A percentile compares a stretch with the other conserved stretches of the same genome.
Evolutionary conservation across 2,888 invertebrate species (phyloP).

Genomic region (Andrena fulva): DNA sequence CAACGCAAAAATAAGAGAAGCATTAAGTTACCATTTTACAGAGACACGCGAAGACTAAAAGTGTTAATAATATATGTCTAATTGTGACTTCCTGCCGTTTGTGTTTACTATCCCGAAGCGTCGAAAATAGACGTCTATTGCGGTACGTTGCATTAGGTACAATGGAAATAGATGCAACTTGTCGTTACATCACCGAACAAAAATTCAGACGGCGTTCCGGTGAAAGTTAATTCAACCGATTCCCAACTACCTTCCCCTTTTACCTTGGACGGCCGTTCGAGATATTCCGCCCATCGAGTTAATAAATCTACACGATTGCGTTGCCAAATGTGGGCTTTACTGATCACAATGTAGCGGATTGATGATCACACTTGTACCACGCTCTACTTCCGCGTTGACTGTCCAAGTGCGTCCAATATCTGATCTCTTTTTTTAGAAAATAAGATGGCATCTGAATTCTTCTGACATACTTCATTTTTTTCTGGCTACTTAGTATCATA

Average conservation of each 20-base stretch:
- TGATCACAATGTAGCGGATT: slow-evolving; percentile 60
- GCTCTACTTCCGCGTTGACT: slow-evolving; percentile 47
- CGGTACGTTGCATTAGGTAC: slow-evolving; percentile 46
- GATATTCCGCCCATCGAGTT: slow-evolving; percentile 37
- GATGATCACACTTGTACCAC: slow-evolving; percentile 60
- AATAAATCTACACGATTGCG: slow-evolving; percentile 43
- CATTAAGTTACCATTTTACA: slow-evolving; percentile 6
- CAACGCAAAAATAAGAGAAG: not conserved
- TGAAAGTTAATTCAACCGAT: slow-evolving; percentile 33
- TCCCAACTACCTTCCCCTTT: not conserved
- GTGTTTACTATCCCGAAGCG: slow-evolving; percentile 48
- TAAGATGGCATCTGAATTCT: not conserved
- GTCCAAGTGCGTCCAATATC: slow-evolving; percentile 49
- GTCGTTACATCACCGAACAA: slow-evolving; percentile 52
- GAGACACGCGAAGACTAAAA: slow-evolving; percentile 4
- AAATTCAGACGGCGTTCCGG: slow-evolving; percentile 31
- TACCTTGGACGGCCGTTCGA: not conserved
- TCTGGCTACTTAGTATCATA: not conserved
- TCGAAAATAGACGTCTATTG: slow-evolving; percentile 45
- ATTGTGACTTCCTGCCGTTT: slow-evolving; percentile 48
- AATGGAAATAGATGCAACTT: slow-evolving; percentile 57
- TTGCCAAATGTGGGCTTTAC: slow-evolving; percentile 54
- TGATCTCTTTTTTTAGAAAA: slow-evolving; percentile 27
- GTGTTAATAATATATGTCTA: slow-evolving; percentile 29
- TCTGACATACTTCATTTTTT: not conserved